Evolutionary conservation across 1,140 invertebrate genomes (phyloP), one percentile per base, ranked within the genome.

Genomic region (Brachystomella parvula): DNA sequence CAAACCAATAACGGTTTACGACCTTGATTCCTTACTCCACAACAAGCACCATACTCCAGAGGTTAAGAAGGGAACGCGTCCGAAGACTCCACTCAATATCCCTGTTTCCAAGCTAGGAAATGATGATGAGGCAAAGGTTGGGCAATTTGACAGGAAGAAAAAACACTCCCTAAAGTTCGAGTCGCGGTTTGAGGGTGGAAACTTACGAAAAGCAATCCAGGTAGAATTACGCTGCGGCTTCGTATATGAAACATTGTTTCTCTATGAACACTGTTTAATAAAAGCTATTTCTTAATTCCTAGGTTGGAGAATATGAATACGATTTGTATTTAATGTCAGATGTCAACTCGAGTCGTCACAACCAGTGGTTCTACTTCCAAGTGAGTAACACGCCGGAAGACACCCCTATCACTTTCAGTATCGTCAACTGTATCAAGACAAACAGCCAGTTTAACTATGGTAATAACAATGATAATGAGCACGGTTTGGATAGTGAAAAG

Each of bases 351-450:
- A 79, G 78, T 6, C 85, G 85, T 62, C 84, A 92, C 70, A 87
- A 89, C 74, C 90, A 94, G 71, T 96, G 92, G 92, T 96, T 94
- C 78, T 96, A 95, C 79, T 96, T 95, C 77, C 86, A 90, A 81
- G 86, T 95, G 19, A 86, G 85, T 24, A 89, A 90, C 75, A 93
- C 92, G 86, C 81, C 86, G 62, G 81, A 84, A 28, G 81, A 82
- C 49, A 76, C 81, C 0, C 79, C 84, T 0, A 95, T 95, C 74
- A 84, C 86, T 29, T 94, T 96, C 78, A 94, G 94, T 78, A 90
- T 96, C 44, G 83, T 94, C 57, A 95, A 96, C 79, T 92, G 89
- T 80, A 87, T 93, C 74, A 94, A 94, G 77, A 82, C 84, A 21
- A 90, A 90, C 78, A 92, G 89, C 67, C 89, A 94, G 78, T 94